phyloP scores from a whole-genome alignment of 2,888 invertebrate genomes.

The Alentia gelatinosa region DNA sequence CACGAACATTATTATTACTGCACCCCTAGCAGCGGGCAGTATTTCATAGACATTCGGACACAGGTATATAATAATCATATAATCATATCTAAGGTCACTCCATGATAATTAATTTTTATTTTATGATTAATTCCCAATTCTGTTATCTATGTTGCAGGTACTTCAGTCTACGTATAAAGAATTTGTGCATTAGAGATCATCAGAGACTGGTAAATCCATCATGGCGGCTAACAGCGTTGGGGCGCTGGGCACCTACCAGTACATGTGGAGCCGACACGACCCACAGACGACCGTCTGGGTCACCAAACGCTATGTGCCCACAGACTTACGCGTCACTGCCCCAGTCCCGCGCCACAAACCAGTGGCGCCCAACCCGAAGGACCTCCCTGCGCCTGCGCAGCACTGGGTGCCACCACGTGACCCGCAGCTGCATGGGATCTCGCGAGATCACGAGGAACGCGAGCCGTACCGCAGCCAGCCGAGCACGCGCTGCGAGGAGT shows the following conservation, averaged over 20 bases:
- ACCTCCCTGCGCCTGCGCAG: conserved; percentile 65
- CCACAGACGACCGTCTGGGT: conserved; percentile 73
- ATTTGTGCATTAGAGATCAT: no score
- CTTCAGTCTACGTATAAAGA: no score
- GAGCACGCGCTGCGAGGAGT: conserved; percentile 71
- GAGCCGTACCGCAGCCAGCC: conserved; percentile 53
- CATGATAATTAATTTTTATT: no score
- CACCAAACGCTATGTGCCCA: conserved; percentile 74
- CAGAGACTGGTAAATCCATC: no score
- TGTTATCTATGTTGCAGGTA: no score
- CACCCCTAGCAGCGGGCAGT: no score
- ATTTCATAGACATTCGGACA: no score
- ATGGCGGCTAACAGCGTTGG: conserved; percentile 56
- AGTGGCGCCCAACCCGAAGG: conserved; percentile 64
- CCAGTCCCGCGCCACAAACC: conserved; percentile 76
- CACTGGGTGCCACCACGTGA: conserved; percentile 50
- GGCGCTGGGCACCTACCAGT: conserved; percentile 51
- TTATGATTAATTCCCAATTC: no score
- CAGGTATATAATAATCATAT: no score
- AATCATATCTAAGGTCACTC: no score
- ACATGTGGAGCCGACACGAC: conserved; percentile 50
- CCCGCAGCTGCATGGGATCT: neutral
- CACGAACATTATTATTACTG: no score
- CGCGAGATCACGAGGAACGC: conserved; percentile 58
- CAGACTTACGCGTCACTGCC: conserved; percentile 73